Conservation (phyloP, 2,113 vertebrate species). For the Xyrauchen texanus region DNA sequence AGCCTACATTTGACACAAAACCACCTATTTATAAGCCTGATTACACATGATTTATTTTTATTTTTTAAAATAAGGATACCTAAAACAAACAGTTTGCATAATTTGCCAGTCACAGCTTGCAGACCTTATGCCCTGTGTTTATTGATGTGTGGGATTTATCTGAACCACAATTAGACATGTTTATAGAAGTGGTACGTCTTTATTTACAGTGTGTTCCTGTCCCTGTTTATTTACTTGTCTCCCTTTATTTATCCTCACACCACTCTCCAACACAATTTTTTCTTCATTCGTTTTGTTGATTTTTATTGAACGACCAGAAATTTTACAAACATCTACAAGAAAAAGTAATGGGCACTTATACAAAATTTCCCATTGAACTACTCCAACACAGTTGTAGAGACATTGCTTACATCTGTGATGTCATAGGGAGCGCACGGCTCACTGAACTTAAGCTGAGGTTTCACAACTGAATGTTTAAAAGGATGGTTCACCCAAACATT, state of each 20-base stretch:
- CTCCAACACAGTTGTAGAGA: conserved; percentile 43
- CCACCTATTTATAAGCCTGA: not conserved
- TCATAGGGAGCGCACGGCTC: too few species aligned
- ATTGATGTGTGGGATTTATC: conserved; percentile 43
- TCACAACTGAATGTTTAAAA: not conserved
- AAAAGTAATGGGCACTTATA: too few species aligned
- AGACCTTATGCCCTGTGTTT: conserved; percentile 36
- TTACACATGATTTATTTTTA: not conserved
- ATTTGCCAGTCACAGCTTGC: not conserved
- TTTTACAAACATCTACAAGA: too few species aligned
- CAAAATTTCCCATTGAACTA: not conserved
- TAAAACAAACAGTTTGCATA: conserved; percentile 13
- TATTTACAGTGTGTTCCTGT: conserved; percentile 37
- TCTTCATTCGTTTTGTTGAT: too few species aligned
- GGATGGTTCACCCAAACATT: too few species aligned
- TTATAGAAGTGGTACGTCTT: conserved; percentile 41
- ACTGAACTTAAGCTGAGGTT: not conserved
- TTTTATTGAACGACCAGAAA: too few species aligned
- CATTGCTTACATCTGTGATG: not conserved
- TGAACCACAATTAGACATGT: conserved; percentile 47
- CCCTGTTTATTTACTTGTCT: conserved; percentile 50
- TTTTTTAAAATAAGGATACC: not conserved
- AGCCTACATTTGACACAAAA: not conserved
- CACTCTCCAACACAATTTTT: too few species aligned
- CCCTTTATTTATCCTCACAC: conserved; percentile 44